Conservation (phyloP, 2,113 vertebrate genomes). For the Oreocharis arfaki region DNA sequence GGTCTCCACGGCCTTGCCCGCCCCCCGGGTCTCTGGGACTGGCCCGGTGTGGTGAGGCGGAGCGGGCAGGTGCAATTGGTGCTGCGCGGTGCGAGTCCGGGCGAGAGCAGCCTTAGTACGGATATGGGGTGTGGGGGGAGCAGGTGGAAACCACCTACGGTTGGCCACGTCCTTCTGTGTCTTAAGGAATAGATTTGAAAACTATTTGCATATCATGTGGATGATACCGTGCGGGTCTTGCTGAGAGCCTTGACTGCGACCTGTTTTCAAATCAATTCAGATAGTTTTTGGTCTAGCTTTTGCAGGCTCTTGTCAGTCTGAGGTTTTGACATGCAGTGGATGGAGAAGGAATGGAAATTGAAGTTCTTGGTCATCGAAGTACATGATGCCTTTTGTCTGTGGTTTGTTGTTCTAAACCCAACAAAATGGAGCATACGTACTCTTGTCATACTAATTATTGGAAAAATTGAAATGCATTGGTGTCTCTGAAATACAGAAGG, state of each 20-base stretch:
- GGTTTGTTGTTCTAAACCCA: neutral
- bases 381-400: fast-evolving
- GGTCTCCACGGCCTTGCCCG: neutral
- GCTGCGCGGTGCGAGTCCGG: neutral
- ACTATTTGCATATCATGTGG: fast-evolving
- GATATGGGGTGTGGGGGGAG: too few species aligned
- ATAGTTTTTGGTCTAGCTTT: neutral
- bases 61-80: neutral
- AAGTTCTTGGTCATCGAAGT: neutral
- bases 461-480: neutral
- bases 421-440: fast-evolving
- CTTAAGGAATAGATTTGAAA: neutral
- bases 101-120: neutral
- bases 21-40: neutral
- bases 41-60: neutral
- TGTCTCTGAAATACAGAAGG: neutral
- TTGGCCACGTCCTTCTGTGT: neutral
- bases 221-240: fast-evolving
- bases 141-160: neutral
- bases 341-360: neutral
- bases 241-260: neutral
- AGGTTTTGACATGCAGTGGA: neutral
- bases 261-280: neutral
- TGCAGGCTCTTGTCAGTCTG: fast-evolving
- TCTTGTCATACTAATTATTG: neutral